Conservation (phyloP, 1,140 invertebrate species). For the Papilio polyxenes region DNA sequence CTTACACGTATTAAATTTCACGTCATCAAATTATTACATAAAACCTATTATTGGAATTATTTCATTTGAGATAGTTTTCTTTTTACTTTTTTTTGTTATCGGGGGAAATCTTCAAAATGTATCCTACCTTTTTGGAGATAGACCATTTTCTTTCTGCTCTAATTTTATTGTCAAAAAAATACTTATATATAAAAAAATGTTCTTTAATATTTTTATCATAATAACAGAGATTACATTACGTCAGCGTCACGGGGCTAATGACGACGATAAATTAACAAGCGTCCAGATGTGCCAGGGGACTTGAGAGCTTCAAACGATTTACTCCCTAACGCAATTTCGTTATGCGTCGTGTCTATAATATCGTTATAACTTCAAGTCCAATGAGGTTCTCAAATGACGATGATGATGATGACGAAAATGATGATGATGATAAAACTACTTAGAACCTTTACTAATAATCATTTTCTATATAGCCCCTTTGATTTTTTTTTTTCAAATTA, state of each 20-base stretch:
- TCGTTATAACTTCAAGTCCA: background rate
- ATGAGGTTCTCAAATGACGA: background rate
- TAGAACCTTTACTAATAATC: no score
- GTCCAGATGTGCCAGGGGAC: slow-evolving; percentile 14
- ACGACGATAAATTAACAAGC: slow-evolving; percentile 12
- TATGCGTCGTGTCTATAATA: background rate
- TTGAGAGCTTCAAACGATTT: slow-evolving; percentile 6
- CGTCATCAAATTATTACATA: no score
- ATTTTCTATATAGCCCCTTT: no score
- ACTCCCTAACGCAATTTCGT: background rate
- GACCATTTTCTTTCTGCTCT: background rate
- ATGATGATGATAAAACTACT: background rate
- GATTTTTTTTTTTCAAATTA: background rate
- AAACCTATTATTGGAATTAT: no score
- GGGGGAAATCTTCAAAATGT: no score
- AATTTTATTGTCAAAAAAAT: background rate
- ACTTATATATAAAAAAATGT: background rate
- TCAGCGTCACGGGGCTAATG: background rate
- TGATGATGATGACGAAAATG: background rate
- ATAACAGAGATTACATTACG: background rate
- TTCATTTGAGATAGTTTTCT: background rate
- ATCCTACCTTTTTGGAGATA: background rate
- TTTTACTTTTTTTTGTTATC: background rate
- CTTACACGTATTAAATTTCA: no score
- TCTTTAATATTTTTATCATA: background rate